phyloP scores from a whole-genome alignment of 2,113 vertebrate species.

The Aldabrachelys gigantea region DNA sequence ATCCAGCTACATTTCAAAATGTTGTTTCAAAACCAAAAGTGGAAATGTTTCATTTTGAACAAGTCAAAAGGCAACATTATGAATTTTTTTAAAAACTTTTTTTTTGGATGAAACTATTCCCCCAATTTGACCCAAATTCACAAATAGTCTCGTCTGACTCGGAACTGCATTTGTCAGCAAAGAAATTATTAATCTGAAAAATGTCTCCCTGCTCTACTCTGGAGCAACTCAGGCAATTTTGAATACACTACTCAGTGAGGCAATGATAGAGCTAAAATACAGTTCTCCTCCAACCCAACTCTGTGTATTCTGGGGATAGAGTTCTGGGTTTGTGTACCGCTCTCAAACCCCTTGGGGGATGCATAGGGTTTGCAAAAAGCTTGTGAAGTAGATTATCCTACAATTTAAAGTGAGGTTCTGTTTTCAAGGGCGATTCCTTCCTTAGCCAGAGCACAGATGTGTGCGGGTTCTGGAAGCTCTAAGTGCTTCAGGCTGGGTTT shows the following conservation, averaged over 20 bases:
- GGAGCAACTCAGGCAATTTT: background rate
- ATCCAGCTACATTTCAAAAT: background rate
- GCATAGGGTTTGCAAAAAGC: background rate
- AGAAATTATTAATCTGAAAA: background rate
- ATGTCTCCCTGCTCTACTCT: background rate
- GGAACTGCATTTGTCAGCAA: background rate
- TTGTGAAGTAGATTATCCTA: background rate
- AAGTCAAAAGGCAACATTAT: background rate
- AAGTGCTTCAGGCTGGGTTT: conserved; percentile 1
- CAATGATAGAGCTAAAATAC: background rate
- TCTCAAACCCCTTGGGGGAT: background rate
- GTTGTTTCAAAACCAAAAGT: background rate
- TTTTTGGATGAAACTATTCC: background rate
- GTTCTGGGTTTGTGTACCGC: background rate
- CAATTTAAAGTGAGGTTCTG: background rate
- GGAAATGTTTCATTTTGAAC: background rate
- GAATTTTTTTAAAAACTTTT: background rate
- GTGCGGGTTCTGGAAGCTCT: background rate
- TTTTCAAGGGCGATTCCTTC: background rate
- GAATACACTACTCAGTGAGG: background rate
- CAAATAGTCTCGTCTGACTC: background rate
- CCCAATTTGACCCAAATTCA: background rate
- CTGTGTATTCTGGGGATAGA: background rate
- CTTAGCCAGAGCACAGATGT: background rate
- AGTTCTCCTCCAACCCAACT: background rate